Percentiles rank a stretch among this genome's conserved stretches.
phyloP scores from a whole-genome alignment of 2,888 invertebrate genomes.

The Yponomeuta cagnagella region DNA sequence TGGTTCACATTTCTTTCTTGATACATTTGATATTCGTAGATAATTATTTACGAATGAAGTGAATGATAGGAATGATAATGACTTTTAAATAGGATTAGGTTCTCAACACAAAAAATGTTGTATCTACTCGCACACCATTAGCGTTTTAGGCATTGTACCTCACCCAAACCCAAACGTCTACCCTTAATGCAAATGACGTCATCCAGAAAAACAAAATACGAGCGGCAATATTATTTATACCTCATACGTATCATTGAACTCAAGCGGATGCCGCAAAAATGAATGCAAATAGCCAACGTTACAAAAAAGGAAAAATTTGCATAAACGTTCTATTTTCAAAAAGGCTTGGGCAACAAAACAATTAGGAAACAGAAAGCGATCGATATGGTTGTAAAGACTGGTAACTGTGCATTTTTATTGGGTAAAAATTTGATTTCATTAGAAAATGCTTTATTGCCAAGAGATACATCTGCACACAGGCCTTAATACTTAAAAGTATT shows the following conservation, averaged over 20 bases:
- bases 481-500: too few relatives aligned
- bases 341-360: background rate
- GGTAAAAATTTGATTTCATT: too few relatives aligned
- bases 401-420: too few relatives aligned
- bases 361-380: background rate
- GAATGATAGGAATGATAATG: too few relatives aligned
- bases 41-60: too few relatives aligned
- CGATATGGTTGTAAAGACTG: background rate
- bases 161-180: background rate
- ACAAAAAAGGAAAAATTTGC: slow-evolving; percentile 27
- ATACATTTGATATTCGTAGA: too few relatives aligned
- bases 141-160: background rate
- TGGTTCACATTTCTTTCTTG: too few relatives aligned
- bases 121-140: background rate
- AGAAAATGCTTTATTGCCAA: too few relatives aligned
- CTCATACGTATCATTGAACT: slow-evolving; percentile 60
- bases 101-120: too few relatives aligned
- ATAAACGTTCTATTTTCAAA: slow-evolving; percentile 14
- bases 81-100: too few relatives aligned
- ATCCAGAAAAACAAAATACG: slow-evolving; percentile 37
- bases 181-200: slow-evolving; percentile 42
- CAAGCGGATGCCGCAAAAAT: slow-evolving; percentile 53
- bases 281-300: slow-evolving; percentile 50
- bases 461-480: too few relatives aligned
- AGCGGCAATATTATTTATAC: slow-evolving; percentile 62